Conservation (phyloP, 2,113 vertebrate genomes). For the Rhineura floridana region DNA sequence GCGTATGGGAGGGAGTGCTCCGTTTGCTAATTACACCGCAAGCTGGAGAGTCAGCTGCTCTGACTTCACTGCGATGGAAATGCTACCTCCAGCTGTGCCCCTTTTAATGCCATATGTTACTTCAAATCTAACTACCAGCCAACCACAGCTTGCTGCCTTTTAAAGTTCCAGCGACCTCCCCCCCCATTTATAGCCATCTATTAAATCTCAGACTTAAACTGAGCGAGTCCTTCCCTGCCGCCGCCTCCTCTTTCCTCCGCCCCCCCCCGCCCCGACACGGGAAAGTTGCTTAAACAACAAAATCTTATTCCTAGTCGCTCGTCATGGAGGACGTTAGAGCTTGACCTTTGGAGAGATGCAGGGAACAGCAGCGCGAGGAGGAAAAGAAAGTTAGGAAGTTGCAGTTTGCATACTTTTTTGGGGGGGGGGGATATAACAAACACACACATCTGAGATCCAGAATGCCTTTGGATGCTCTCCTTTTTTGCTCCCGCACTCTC, state of each 20-base stretch:
- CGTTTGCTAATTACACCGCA: slow-evolving; percentile 91
- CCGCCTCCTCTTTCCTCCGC: neutral
- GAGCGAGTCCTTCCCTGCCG: neutral
- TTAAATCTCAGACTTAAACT: slow-evolving; percentile 59
- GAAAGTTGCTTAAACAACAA: slow-evolving; percentile 11
- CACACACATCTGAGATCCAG: neutral
- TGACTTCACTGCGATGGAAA: slow-evolving; percentile 91
- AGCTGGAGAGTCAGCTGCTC: slow-evolving; percentile 97
- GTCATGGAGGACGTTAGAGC: neutral
- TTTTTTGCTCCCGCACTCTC: neutral
- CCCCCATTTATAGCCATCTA: slow-evolving; percentile 57
- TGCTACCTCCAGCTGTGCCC: slow-evolving; percentile 91
- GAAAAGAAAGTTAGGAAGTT: slow-evolving; percentile 16
- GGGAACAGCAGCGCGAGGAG: neutral
- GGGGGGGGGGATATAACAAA: neutral
- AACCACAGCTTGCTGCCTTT: slow-evolving; percentile 76
- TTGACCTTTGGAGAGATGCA: slow-evolving; percentile 19
- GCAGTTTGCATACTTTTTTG: neutral
- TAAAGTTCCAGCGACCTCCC: slow-evolving; percentile 60
- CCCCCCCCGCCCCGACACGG: neutral
- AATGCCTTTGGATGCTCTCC: neutral
- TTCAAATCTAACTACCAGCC: slow-evolving; percentile 76
- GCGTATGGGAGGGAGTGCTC: slow-evolving; percentile 70
- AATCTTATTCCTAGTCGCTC: slow-evolving; percentile 4
- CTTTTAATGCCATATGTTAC: slow-evolving; percentile 87